Conservation (phyloP, 1,140 invertebrate species). For the Lepidurus packardi region DNA sequence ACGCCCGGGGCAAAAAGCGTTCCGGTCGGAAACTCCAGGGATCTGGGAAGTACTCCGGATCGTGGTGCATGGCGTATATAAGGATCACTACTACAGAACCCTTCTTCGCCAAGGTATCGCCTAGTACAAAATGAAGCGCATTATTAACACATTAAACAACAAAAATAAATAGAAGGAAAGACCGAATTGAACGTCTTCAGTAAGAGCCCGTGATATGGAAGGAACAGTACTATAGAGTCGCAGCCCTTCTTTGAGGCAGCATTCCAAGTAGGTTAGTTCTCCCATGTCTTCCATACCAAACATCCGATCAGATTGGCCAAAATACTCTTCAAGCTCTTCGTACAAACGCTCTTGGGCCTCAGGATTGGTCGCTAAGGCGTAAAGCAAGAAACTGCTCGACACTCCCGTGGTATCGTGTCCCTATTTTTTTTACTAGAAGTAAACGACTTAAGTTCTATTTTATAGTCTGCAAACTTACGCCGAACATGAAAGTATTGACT, state of each 20-base stretch:
- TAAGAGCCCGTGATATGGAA: constrained; percentile 47
- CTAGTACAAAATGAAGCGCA: constrained; percentile 38
- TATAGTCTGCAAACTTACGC: constrained; percentile 21
- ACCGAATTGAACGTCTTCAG: constrained; percentile 46
- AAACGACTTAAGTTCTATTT: neutral
- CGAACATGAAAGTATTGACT: constrained; percentile 51
- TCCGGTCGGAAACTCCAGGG: constrained; percentile 70
- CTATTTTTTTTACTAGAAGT: constrained; percentile 38
- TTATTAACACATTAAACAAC: neutral
- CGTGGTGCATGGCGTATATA: constrained; percentile 57
- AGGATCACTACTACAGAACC: constrained; percentile 42
- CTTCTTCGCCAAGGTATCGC: constrained; percentile 30
- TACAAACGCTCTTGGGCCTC: constrained; percentile 47
- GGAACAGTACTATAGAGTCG: constrained; percentile 60
- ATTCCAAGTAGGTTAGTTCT: constrained; percentile 56
- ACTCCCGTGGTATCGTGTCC: constrained; percentile 54
- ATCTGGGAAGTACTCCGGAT: constrained; percentile 63
- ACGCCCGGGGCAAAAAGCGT: constrained; percentile 58
- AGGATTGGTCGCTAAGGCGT: constrained; percentile 44
- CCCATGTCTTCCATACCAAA: constrained; percentile 23
- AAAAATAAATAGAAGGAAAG: constrained; percentile 20
- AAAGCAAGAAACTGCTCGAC: constrained; percentile 45
- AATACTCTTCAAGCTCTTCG: constrained; percentile 30
- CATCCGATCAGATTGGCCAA: constrained; percentile 22
- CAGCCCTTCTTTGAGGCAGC: constrained; percentile 57